Conservation (phyloP, 2,888 invertebrate genomes). For the Fissipunctia ypsillon region DNA sequence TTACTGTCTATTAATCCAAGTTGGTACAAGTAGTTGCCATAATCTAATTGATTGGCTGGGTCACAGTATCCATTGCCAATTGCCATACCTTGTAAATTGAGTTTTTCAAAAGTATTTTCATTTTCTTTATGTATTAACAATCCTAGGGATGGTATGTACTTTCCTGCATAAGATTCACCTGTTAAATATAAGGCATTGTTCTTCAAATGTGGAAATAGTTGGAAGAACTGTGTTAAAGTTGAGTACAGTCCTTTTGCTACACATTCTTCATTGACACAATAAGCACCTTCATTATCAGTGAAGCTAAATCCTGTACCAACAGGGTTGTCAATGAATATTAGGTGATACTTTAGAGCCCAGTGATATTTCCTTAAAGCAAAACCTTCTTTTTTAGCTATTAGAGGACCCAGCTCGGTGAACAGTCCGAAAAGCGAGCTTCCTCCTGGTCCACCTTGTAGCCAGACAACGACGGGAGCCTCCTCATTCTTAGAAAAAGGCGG, state of each 20-base stretch:
- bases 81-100: slow-evolving; percentile 90
- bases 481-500: slow-evolving; percentile 85
- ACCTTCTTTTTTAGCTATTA: slow-evolving; percentile 82
- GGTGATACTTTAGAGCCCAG: slow-evolving; percentile 91
- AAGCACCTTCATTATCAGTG: slow-evolving; percentile 88
- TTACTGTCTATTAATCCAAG: slow-evolving; percentile 90
- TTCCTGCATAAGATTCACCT: slow-evolving; percentile 92
- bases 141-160: slow-evolving; percentile 87
- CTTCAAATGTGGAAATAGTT: slow-evolving; percentile 89
- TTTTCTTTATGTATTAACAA: slow-evolving; percentile 89
- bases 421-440: slow-evolving; percentile 89
- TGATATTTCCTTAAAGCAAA: slow-evolving; percentile 85
- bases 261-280: slow-evolving; percentile 89
- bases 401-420: slow-evolving; percentile 91
- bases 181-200: slow-evolving; percentile 90
- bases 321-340: slow-evolving; percentile 92
- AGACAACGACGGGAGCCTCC: slow-evolving; percentile 88
- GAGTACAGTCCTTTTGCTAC: slow-evolving; percentile 90
- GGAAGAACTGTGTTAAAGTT: slow-evolving; percentile 90
- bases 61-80: slow-evolving; percentile 90
- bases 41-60: slow-evolving; percentile 87
- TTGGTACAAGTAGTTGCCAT: slow-evolving; percentile 88
- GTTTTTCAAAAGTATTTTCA: slow-evolving; percentile 66
- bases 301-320: slow-evolving; percentile 92
- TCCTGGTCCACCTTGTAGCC: slow-evolving; percentile 91